phyloP scores from a whole-genome alignment of 2,113 vertebrate species.

The Bostrychus sinensis region DNA sequence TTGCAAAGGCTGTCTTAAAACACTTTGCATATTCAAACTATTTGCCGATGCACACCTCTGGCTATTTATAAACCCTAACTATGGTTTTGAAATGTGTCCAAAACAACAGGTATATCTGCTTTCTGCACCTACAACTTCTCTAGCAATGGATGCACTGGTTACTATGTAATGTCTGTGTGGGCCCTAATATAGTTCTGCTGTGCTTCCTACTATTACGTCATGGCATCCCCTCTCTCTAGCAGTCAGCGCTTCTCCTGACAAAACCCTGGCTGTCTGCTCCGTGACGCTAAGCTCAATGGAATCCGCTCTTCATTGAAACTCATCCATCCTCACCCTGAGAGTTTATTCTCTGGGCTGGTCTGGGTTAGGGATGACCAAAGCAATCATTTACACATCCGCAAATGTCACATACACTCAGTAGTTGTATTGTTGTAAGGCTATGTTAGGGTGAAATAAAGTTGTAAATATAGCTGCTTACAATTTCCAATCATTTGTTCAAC shows the following conservation, averaged over 20 bases:
- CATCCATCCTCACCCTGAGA: neutral
- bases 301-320: slow-evolving; percentile 56
- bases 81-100: too few species aligned
- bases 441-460: too few species aligned
- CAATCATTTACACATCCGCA: neutral
- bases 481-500: too few species aligned
- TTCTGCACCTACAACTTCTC: too few species aligned
- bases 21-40: too few species aligned
- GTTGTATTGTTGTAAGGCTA: neutral
- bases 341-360: neutral
- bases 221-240: slow-evolving; percentile 74
- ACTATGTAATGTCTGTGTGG: neutral
- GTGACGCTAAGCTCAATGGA: slow-evolving; percentile 62
- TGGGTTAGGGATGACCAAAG: neutral
- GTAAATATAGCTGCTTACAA: too few species aligned
- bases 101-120: too few species aligned
- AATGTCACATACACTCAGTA: neutral
- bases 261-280: slow-evolving; percentile 56
- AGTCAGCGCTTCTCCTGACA: slow-evolving; percentile 84
- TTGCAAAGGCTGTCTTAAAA: too few species aligned
- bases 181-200: neutral
- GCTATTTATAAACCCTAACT: too few species aligned
- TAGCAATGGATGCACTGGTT: neutral
- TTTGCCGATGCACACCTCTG: too few species aligned
- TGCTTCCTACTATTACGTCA: slow-evolving; percentile 63